Evolutionary conservation across 2,113 vertebrate genomes (phyloP).

Genomic region (Mus musculus): DNA sequence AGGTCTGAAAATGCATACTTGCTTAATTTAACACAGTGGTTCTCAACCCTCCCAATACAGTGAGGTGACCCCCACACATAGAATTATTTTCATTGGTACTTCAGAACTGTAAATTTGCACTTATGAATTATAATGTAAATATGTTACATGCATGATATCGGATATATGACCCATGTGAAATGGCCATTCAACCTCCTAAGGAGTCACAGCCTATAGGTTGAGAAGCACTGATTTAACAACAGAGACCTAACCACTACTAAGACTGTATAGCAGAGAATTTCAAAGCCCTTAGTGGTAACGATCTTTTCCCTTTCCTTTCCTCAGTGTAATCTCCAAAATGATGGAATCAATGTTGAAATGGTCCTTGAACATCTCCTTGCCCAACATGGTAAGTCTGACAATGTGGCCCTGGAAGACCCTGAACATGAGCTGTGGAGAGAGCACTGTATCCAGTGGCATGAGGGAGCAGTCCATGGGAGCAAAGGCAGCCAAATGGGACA

Average conservation of each 20-base stretch:
- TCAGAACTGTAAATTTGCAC: not conserved
- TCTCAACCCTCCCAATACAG: not conserved
- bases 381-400: constrained; percentile 70
- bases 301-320: not conserved
- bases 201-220: not conserved
- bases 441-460: not conserved
- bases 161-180: not conserved
- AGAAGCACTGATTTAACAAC: not conserved
- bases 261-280: not conserved
- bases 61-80: not conserved
- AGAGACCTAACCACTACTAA: not conserved
- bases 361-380: constrained; percentile 8
- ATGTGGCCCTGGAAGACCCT: not conserved
- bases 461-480: not conserved
- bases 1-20: not conserved
- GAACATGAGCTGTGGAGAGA: too few species aligned
- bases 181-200: not conserved
- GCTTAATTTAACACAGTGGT: not conserved
- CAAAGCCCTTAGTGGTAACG: not conserved
- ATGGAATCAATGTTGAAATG: constrained; percentile 53
- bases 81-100: not conserved
- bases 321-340: constrained; percentile 67
- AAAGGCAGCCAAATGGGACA: not conserved
- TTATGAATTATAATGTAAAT: not conserved
- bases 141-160: not conserved